These are phyloP conservation scores for Nebria ingens DNA, from an alignment of 1,140 invertebrate species.

Conservation along the genomic window DNA sequence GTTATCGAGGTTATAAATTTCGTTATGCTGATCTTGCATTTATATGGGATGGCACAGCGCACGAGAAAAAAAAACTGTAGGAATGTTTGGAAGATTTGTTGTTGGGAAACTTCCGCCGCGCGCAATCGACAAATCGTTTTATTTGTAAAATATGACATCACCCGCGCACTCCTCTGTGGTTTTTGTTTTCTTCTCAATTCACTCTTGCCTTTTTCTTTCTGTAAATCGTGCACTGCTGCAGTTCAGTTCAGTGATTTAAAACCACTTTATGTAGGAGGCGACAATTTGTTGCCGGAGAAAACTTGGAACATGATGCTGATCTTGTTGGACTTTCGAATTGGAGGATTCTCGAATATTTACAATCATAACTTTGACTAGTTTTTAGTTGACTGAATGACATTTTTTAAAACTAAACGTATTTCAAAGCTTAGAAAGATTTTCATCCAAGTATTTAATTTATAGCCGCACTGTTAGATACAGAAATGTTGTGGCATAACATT, in stretches of 20 bases:
- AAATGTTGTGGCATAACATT: too few relatives aligned
- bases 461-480: too few relatives aligned
- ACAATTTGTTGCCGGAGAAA: not conserved
- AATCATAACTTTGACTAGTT: too few relatives aligned
- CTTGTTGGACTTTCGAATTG: too few relatives aligned
- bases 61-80: not conserved
- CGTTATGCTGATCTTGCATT: conserved; percentile 8
- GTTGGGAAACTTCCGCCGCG: not conserved
- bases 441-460: too few relatives aligned
- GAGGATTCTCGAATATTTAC: too few relatives aligned
- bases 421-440: too few relatives aligned
- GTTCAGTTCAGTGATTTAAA: not conserved
- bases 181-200: conserved; percentile 4
- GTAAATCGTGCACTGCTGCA: not conserved
- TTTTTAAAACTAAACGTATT: too few relatives aligned
- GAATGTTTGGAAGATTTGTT: not conserved
- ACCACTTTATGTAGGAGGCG: not conserved
- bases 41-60: too few relatives aligned
- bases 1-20: conserved; percentile 9
- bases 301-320: too few relatives aligned
- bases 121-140: conserved; percentile 5
- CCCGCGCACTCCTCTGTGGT: too few relatives aligned
- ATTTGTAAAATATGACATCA: conserved; percentile 7
- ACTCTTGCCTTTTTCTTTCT: not conserved
- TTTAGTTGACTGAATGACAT: too few relatives aligned